These are phyloP conservation scores for Desoria tigrina DNA, from an alignment of 2,888 invertebrate species.

Conservation along the genomic window DNA sequence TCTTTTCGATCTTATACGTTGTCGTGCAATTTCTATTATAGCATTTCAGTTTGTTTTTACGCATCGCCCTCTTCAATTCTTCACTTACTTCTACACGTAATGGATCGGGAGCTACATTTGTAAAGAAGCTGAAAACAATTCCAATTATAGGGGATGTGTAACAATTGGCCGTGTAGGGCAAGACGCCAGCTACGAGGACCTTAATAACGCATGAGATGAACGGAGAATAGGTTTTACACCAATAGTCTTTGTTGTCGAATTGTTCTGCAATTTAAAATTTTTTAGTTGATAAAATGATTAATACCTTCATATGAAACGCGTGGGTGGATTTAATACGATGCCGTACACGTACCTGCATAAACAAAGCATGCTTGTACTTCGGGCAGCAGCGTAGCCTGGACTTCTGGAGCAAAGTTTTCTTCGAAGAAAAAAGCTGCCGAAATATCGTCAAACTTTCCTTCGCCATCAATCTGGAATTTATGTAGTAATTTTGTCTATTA, in stretches of 20 bases:
- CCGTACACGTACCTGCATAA: slow-evolving; percentile 14
- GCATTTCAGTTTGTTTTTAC: slow-evolving; percentile 6
- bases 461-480: neutral
- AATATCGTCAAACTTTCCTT: slow-evolving; percentile 28
- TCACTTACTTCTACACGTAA: slow-evolving; percentile 2
- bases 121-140: slow-evolving; percentile 23
- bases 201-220: slow-evolving; percentile 19
- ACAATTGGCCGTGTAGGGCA: slow-evolving; percentile 28
- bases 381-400: slow-evolving; percentile 18
- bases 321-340: too few relatives aligned
- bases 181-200: slow-evolving; percentile 22
- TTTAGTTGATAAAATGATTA: neutral
- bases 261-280: slow-evolving; percentile 10
- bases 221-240: slow-evolving; percentile 27
- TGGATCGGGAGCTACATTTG: slow-evolving; percentile 25
- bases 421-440: slow-evolving; percentile 31
- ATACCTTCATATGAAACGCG: neutral
- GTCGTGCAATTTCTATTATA: slow-evolving; percentile 22
- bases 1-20: slow-evolving; percentile 25
- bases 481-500: neutral
- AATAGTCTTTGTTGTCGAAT: slow-evolving; percentile 25
- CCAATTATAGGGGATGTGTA: slow-evolving; percentile 17
- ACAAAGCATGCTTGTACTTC: slow-evolving; percentile 23
- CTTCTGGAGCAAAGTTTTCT: slow-evolving; percentile 19
- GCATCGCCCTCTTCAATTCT: slow-evolving; percentile 16